Evolutionary conservation across 2,797 vertebrate species (phyloP), one percentile per base, ranked within the genome.

Genomic region (Podarcis lilfordi): DNA sequence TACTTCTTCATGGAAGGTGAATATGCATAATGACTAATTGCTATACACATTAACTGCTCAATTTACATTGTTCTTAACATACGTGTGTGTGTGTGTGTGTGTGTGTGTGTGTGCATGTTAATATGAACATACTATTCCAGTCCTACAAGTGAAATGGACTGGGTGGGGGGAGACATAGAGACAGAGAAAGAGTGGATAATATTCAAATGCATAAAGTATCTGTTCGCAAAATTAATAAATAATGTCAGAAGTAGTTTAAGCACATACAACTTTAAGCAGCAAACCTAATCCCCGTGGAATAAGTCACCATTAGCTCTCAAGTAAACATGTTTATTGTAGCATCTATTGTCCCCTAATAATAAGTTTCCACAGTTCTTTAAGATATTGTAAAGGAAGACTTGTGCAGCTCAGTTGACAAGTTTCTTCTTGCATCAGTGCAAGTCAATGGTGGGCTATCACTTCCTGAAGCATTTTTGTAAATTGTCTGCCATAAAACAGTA

Each of bases 341-440:
- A 91, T 68, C 64, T 37, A 91, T 25, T 94, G 87, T 89, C 92
- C 76, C 81, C 66, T 89, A 4, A 85, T 13, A 0, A 0, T 17
- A 78, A 78, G 27, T 72, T 72, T 35, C 71, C 71, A 72, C 32
- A 72, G 13, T 84, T 19, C 61, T 64, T 64, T 19, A 64, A 64
- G 61, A 71, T 29, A 71, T 29, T n/a, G n/a, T n/a, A n/a, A 71
- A 71, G 27, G 43, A 88, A 84, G 21, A 55, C 74, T 91, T 91
- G 84, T 82, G 69, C 23, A 92, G 25, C 13, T 81, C 21, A 3
- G 0, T 10, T 89, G 86, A 75, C 94, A 94, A 71, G 94, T 91
- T 90, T 35, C 23, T 92, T 95, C 94, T 91, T 94, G 94, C 93
- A 92, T 81, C 4, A 82, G 64, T 21, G 81, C 2, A 5, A 75